A percentile compares a stretch with the other conserved stretches of the same genome.
Evolutionary conservation across 2,113 vertebrate species (phyloP).

Genomic region (Acinonyx jubatus): DNA sequence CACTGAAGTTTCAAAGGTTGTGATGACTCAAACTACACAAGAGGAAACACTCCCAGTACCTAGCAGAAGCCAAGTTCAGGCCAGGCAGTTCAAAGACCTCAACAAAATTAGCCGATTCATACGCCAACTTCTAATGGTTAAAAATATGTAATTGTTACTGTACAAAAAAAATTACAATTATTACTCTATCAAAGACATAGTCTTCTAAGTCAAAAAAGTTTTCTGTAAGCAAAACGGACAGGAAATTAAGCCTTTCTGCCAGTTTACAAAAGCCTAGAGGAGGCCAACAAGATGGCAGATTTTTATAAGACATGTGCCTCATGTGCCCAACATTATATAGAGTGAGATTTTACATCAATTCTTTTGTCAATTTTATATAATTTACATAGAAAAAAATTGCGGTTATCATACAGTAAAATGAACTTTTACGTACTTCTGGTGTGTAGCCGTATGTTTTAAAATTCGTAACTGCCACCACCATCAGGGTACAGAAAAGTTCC

Average conservation of each 20-base stretch:
- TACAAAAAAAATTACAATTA: neutral
- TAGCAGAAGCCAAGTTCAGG: slow-evolving; percentile 7
- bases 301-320: neutral
- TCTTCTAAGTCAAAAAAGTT: slow-evolving; percentile 3
- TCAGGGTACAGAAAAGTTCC: neutral
- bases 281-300: neutral
- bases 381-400: neutral
- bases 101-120: neutral
- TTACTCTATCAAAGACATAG: neutral
- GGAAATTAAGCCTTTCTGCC: slow-evolving; percentile 9
- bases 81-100: neutral
- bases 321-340: neutral
- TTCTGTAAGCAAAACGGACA: slow-evolving; percentile 18
- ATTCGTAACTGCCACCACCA: neutral
- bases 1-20: slow-evolving; percentile 65
- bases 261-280: neutral
- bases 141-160: slow-evolving; percentile 6
- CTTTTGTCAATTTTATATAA: neutral
- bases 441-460: slow-evolving; percentile 23
- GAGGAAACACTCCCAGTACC: neutral
- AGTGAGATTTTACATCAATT: neutral
- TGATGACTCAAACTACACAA: slow-evolving; percentile 40
- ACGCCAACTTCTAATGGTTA: neutral
- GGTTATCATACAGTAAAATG: neutral
- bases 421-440: slow-evolving; percentile 1